A percentile compares a stretch with the other conserved stretches of the same genome.
Evolutionary conservation across 2,888 invertebrate species (phyloP).

Genomic region (Steinernema hermaphroditum): DNA sequence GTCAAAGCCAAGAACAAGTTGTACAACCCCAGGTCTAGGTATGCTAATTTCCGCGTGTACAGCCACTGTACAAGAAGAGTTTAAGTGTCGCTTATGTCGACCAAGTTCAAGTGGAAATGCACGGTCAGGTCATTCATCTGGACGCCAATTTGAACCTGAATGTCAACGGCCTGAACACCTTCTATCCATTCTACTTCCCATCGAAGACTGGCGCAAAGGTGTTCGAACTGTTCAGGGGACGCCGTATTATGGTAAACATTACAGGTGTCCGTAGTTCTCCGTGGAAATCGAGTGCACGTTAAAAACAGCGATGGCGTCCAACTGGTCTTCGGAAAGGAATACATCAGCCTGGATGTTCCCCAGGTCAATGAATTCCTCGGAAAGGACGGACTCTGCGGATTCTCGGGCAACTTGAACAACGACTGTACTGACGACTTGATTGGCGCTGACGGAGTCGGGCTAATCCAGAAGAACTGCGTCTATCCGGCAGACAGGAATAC

Average conservation of each 20-base stretch:
- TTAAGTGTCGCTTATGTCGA: not conserved
- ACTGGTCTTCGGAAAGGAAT: not conserved
- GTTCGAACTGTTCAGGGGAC: not conserved
- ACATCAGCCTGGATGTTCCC: not conserved
- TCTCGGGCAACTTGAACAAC: slow-evolving; percentile 1
- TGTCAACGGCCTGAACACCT: not conserved
- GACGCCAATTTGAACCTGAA: not conserved
- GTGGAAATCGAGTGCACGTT: not conserved
- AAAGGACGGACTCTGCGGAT: not conserved
- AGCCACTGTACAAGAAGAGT: not conserved
- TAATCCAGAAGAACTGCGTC: not conserved
- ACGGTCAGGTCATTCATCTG: not conserved
- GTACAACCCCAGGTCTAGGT: not conserved
- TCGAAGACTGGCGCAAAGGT: not conserved
- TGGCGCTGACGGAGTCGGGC: slow-evolving; percentile 3
- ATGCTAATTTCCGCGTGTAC: not conserved
- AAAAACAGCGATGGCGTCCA: not conserved
- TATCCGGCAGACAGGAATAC: not conserved
- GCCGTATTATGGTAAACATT: not conserved
- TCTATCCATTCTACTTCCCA: not conserved
- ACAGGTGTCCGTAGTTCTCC: not conserved
- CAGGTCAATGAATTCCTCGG: not conserved
- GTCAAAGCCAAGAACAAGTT: slow-evolving; percentile 10
- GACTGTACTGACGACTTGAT: not conserved
- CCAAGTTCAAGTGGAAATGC: not conserved